A percentile compares a stretch with the other conserved stretches of the same genome.
phyloP scores from a whole-genome alignment of 2,888 invertebrate genomes.

The Sepiola atlantica region DNA sequence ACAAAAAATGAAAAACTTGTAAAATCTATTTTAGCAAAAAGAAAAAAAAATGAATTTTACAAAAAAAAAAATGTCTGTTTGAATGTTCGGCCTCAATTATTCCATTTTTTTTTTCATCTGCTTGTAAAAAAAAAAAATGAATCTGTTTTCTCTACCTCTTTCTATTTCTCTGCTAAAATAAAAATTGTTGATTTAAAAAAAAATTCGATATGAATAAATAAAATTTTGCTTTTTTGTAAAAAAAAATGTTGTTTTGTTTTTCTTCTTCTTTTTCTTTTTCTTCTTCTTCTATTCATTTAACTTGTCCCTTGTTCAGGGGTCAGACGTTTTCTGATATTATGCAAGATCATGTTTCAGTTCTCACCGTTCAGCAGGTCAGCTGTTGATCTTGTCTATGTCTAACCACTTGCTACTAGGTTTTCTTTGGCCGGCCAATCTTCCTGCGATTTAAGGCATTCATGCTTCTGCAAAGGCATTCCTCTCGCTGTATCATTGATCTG shows the following conservation, averaged over 20 bases:
- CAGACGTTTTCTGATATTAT: no score
- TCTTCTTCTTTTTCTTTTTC: no score
- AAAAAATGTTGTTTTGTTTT: neutral
- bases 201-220: neutral
- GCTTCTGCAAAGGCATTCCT: no score
- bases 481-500: no score
- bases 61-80: neutral
- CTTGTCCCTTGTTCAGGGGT: no score
- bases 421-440: no score
- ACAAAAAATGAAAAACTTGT: neutral
- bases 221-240: slow-evolving; percentile 32
- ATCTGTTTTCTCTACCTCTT: neutral
- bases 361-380: no score
- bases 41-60: neutral
- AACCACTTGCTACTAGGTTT: no score
- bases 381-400: no score
- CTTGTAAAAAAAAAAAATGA: neutral
- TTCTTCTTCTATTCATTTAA: no score
- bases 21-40: slow-evolving; percentile 32
- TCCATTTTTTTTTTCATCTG: neutral
- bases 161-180: slow-evolving; percentile 32
- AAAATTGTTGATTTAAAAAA: slow-evolving; percentile 32
- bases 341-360: no score
- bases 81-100: slow-evolving; percentile 32
- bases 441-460: no score